phyloP scores from a whole-genome alignment of 2,888 invertebrate species.

The Drosophila borealis region DNA sequence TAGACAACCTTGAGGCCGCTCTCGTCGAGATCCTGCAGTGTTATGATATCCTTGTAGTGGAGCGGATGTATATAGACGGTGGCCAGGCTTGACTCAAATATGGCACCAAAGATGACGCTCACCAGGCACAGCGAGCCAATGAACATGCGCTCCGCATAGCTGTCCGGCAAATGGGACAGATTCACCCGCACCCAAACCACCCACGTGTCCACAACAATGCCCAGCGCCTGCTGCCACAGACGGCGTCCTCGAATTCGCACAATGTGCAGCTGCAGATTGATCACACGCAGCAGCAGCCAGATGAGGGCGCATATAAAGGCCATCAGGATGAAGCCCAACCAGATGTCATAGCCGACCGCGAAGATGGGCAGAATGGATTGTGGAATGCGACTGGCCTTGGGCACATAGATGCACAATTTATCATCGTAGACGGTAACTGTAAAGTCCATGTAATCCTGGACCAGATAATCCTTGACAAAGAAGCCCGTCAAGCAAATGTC shows the following conservation, averaged over 20 bases:
- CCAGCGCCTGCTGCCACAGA: conserved; percentile 67
- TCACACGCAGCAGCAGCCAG: conserved; percentile 73
- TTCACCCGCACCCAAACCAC: conserved; percentile 83
- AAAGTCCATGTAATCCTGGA: conserved; percentile 83
- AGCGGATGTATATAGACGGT: conserved; percentile 84
- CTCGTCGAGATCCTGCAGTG: conserved; percentile 83
- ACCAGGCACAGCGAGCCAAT: conserved; percentile 82
- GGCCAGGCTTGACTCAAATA: conserved; percentile 85
- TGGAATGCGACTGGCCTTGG: conserved; percentile 84
- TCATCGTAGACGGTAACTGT: conserved; percentile 84
- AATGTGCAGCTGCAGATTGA: conserved; percentile 72
- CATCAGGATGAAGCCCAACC: conserved; percentile 81
- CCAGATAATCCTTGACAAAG: conserved; percentile 85
- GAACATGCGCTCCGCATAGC: conserved; percentile 83
- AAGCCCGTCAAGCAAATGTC: conserved; percentile 84
- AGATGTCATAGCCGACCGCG: conserved; percentile 81
- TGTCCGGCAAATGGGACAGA: conserved; percentile 80
- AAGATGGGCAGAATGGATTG: conserved; percentile 84
- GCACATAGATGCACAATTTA: conserved; percentile 84
- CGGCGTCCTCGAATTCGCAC: conserved; percentile 16
- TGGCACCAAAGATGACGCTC: conserved; percentile 84
- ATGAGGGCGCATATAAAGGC: conserved; percentile 76
- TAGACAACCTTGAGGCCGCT: conserved; percentile 83
- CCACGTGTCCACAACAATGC: conserved; percentile 82
- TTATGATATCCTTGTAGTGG: conserved; percentile 84